These are phyloP conservation scores for Drosophila repletoides DNA, from an alignment of 1,140 invertebrate species.

Conservation along the genomic window DNA sequence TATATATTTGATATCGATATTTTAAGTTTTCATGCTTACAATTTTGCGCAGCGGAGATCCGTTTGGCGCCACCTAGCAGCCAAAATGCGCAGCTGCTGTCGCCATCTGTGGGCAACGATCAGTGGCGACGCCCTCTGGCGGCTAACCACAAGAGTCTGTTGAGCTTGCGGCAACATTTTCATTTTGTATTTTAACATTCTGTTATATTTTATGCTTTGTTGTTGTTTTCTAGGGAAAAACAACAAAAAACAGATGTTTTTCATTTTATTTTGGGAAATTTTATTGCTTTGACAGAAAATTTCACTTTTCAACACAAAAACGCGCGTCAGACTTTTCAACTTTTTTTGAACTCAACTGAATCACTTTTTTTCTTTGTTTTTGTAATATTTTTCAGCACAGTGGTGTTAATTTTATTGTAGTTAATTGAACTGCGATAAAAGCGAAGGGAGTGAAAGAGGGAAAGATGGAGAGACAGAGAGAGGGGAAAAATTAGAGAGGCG, in stretches of 20 bases:
- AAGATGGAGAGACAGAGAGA: too few relatives aligned
- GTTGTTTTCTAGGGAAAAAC: constrained; percentile 19
- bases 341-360: constrained; percentile 14
- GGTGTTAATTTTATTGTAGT: constrained; percentile 19
- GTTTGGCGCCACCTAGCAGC: constrained; percentile 35
- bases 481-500: too few relatives aligned
- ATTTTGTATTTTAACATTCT: constrained; percentile 9
- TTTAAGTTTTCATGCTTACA: too few relatives aligned
- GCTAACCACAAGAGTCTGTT: constrained; percentile 30
- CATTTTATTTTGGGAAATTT: constrained; percentile 74
- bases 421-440: constrained; percentile 11
- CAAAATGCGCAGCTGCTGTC: background rate
- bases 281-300: constrained; percentile 65
- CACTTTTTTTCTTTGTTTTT: constrained; percentile 6
- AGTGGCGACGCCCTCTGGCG: constrained; percentile 37
- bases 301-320: constrained; percentile 44
- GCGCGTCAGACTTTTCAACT: background rate
- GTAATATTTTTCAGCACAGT: constrained; percentile 15
- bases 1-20: too few relatives aligned
- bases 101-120: constrained; percentile 37
- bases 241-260: constrained; percentile 65
- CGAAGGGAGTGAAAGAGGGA: background rate
- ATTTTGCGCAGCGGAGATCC: background rate
- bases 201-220: constrained; percentile 11
- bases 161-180: constrained; percentile 17